Conservation (phyloP, 2,113 vertebrate genomes). For the Ptyas mucosa region DNA sequence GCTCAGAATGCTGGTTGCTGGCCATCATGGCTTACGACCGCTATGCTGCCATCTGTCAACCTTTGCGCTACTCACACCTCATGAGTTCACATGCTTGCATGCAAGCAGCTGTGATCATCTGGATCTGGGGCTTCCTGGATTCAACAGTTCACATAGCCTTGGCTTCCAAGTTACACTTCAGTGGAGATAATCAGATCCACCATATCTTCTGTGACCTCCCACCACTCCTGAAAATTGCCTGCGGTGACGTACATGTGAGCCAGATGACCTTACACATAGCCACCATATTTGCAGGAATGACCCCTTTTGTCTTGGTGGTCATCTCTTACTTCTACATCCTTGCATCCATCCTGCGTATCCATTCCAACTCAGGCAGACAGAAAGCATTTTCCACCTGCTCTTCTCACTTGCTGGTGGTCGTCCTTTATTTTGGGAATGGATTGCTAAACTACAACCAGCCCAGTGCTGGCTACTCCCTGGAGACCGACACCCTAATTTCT, state of each 20-base stretch:
- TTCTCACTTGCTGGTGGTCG: slow-evolving; percentile 26
- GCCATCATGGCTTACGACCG: not conserved
- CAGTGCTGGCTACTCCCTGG: not conserved
- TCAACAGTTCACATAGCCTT: not conserved
- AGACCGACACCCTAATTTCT: not conserved
- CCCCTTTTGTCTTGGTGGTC: not conserved
- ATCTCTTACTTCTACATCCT: not conserved
- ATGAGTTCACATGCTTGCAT: not conserved
- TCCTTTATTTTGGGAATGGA: not conserved
- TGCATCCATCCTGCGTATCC: not conserved
- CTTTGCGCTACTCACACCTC: not conserved
- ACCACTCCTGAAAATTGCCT: not conserved
- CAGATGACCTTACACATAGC: not conserved
- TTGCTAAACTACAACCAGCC: not conserved
- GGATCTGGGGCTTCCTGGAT: not conserved
- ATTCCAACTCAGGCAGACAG: not conserved
- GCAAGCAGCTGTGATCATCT: not conserved
- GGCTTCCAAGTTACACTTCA: not conserved
- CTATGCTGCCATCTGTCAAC: not conserved
- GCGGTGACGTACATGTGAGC: fast-evolving
- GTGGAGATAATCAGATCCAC: not conserved
- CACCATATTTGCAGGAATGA: not conserved
- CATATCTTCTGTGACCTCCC: not conserved
- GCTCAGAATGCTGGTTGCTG: not conserved
- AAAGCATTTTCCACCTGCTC: not conserved